Conservation (phyloP, 2,797 vertebrate species). For the Gymnodraco acuticeps region DNA sequence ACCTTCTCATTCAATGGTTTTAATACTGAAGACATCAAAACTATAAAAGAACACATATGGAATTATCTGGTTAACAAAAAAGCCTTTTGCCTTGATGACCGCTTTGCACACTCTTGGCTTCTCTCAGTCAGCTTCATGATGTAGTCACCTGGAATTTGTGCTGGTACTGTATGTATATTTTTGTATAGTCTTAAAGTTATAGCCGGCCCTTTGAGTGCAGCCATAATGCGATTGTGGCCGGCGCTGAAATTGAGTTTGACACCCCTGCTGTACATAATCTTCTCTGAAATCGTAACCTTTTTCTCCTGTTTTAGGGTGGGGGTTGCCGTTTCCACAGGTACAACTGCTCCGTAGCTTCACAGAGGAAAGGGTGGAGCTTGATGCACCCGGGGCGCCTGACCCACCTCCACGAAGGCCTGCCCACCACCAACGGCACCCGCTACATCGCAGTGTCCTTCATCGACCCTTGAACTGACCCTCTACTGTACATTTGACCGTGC, state of each 20-base stretch:
- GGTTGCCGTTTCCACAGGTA: slow-evolving; percentile 97
- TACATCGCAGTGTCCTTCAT: slow-evolving; percentile 99
- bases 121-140: too few species aligned
- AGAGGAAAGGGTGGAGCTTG: slow-evolving; percentile 98
- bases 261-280: too few species aligned
- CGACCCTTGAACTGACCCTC: slow-evolving; percentile 87
- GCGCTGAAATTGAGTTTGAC: too few species aligned
- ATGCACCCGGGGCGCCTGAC: slow-evolving; percentile 98
- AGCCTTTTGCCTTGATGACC: neutral
- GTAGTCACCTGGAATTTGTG: too few species aligned
- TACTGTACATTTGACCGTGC: slow-evolving; percentile 35
- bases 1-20: too few species aligned
- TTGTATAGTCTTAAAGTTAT: too few species aligned
- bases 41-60: too few species aligned
- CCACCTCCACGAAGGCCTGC: slow-evolving; percentile 97
- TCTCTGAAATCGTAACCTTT: neutral
- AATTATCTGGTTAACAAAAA: too few species aligned
- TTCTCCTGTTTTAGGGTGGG: slow-evolving; percentile 86
- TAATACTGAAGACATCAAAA: too few species aligned
- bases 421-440: slow-evolving; percentile 94
- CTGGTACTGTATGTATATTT: too few species aligned
- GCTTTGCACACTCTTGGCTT: neutral
- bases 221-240: too few species aligned
- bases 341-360: slow-evolving; percentile 95
- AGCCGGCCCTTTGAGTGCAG: too few species aligned